These are phyloP conservation scores for Lophotriccus pileatus DNA, from an alignment of 2,797 vertebrate genomes.

Conservation along the genomic window DNA sequence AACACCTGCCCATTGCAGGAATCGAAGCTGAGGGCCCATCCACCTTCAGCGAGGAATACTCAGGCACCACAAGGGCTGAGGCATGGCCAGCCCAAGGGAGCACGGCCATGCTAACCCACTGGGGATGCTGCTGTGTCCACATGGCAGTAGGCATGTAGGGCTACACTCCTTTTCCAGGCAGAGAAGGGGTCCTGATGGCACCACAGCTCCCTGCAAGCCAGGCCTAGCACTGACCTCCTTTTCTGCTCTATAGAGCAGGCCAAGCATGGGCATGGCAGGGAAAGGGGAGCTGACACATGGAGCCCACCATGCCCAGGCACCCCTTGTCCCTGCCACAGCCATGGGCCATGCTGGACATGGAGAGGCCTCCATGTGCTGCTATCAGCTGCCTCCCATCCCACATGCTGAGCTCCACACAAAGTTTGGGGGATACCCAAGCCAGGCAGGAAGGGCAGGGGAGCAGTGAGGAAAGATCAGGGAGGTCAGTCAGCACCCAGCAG, in stretches of 20 bases:
- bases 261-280: fast-evolving
- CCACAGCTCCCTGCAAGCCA: not conserved
- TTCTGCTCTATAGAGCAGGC: not conserved
- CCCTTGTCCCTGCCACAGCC: not conserved
- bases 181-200: not conserved
- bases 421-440: not conserved
- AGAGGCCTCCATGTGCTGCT: fast-evolving
- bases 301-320: not conserved
- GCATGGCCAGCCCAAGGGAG: not conserved
- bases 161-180: not conserved
- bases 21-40: not conserved
- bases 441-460: no score
- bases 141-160: fast-evolving
- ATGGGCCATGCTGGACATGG: not conserved
- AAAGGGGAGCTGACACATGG: not conserved
- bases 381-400: not conserved
- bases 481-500: not conserved
- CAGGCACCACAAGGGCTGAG: not conserved
- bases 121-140: not conserved
- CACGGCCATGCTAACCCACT: fast-evolving
- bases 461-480: not conserved
- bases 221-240: fast-evolving
- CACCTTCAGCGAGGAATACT: not conserved
- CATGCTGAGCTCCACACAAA: not conserved
- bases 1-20: not conserved